Percentiles rank a stretch among this genome's conserved stretches.
Evolutionary conservation across 1,140 invertebrate genomes (phyloP).

Genomic region (Augochlora pura): DNA sequence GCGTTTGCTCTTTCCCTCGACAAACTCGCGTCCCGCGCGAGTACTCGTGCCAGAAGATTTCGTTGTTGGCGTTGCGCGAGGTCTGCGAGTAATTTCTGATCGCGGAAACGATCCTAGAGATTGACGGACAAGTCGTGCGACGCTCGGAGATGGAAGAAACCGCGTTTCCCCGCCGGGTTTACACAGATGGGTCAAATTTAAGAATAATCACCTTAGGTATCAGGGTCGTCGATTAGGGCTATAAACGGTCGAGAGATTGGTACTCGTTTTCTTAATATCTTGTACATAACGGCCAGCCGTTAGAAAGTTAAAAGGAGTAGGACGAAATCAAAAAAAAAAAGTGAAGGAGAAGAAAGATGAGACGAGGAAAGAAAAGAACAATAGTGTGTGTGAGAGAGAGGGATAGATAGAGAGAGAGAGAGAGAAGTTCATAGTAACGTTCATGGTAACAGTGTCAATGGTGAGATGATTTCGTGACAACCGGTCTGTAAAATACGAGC

Average conservation of each 20-base stretch:
- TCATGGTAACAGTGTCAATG: background rate
- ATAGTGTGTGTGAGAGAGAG: background rate
- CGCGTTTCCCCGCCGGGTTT: background rate
- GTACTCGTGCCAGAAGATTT: background rate
- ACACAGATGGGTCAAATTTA: background rate
- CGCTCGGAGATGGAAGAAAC: background rate
- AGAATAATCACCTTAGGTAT: background rate
- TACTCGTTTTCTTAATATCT: background rate
- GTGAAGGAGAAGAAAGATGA: background rate
- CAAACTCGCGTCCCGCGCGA: slow-evolving; percentile 48
- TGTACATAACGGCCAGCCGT: slow-evolving; percentile 36
- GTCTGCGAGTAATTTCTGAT: background rate
- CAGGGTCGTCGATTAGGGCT: background rate
- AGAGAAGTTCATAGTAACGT: no score
- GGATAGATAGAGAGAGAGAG: no score
- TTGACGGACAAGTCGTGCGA: background rate
- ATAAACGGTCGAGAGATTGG: background rate
- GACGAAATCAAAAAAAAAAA: no score
- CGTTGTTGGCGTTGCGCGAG: background rate
- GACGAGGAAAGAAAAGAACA: background rate
- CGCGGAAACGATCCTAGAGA: background rate
- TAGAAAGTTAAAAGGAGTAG: background rate
- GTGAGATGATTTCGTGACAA: no score
- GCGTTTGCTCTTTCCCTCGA: background rate
- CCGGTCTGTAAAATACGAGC: background rate